These are phyloP conservation scores for Myotis findleyi DNA, from an alignment of 2,797 vertebrate genomes.

Conservation along the genomic window DNA sequence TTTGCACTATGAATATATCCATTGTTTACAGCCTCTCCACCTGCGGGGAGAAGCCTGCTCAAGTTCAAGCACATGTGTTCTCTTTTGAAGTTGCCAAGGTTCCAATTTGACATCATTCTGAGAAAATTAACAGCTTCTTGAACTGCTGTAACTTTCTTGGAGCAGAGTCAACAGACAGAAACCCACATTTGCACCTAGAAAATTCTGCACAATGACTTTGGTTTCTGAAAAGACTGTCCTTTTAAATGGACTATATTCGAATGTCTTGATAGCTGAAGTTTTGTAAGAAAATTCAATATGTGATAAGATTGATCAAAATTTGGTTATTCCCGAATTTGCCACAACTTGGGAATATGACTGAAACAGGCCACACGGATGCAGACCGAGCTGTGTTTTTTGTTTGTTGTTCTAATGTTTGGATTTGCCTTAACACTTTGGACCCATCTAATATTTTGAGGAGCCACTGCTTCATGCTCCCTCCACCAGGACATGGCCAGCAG, in stretches of 20 bases:
- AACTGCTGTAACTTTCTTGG: background rate
- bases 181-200: background rate
- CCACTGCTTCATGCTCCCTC: background rate
- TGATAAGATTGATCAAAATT: slow-evolving; percentile 7
- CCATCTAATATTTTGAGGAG: background rate
- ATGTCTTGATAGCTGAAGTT: background rate
- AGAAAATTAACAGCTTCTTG: background rate
- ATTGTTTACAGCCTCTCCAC: background rate
- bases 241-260: background rate
- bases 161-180: background rate
- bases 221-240: slow-evolving; percentile 1
- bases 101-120: background rate
- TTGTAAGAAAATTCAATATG: slow-evolving; percentile 2
- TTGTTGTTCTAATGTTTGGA: background rate
- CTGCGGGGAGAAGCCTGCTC: background rate
- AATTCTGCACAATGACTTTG: slow-evolving; percentile 30
- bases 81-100: background rate
- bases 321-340: background rate
- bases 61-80: background rate
- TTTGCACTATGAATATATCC: background rate
- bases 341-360: background rate
- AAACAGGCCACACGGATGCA: background rate
- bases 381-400: background rate
- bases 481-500: background rate
- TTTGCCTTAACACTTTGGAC: background rate